Evolutionary conservation across 2,797 vertebrate species (phyloP), one percentile per base, ranked within the genome.

Genomic region (Nyctalus aviator): DNA sequence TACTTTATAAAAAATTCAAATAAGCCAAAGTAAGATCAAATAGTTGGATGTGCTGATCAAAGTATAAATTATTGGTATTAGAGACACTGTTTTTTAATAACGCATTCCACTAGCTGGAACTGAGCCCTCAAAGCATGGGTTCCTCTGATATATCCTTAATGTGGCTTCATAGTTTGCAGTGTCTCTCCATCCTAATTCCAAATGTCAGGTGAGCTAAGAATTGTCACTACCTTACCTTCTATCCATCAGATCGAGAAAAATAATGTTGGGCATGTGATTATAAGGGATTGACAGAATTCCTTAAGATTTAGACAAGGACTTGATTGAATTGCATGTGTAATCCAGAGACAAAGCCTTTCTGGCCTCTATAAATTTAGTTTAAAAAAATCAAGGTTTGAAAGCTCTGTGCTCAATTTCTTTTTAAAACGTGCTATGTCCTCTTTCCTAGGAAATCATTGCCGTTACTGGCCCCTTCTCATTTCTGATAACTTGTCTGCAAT

Each of bases 1-100:
- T 41, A 75, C 14, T 30, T 50, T 75, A 86, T 62, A 81, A 11
- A 93, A 73, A 10, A 95, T 25, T 55, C 8, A 86, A 64, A 69
- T 25, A 62, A 41, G 14, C 17, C 48, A 81, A 27, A 71, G 66
- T 84, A 78, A 87, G 25, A n/a, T 77, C 25, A 66, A 87, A 81
- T 86, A 88, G 35, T 1, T 69, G 17, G 62, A 4, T 25, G 11
- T 14, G 7, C 35, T 86, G 30, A 55, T 73, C 84, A 32, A 86
- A 72, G 21, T 30, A 73, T 59, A 50, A 69, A 32, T 84, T 53
- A 37, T 14, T 93, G 21, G 6, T 68, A 50, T 78, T 59, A 76
- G 7, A 55, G 91, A 41, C 30, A 27, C 37, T 37, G 7, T 75
- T 48, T 79, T 59, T 79, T 59, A 53, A 53, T 69, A 79, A 62